Evolutionary conservation across 2,113 vertebrate genomes (phyloP).

Genomic region (Xiphophorus couchianus): DNA sequence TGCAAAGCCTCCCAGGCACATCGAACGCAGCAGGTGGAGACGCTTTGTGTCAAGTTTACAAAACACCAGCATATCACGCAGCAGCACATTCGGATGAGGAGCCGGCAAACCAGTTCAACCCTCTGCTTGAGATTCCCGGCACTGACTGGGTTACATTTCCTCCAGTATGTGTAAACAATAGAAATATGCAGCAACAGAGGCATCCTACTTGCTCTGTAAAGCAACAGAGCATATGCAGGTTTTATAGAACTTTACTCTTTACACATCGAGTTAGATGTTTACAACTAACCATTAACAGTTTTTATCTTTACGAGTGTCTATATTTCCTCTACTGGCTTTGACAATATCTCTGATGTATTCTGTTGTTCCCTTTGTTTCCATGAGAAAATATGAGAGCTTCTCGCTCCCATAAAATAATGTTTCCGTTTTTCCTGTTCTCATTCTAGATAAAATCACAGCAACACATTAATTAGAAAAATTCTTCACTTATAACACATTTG

Average conservation of each 20-base stretch:
- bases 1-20: conserved; percentile 14
- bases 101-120: conserved; percentile 70
- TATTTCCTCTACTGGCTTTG: too few relatives aligned
- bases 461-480: background rate
- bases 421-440: too few relatives aligned
- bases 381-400: too few relatives aligned
- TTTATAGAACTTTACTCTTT: too few relatives aligned
- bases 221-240: background rate
- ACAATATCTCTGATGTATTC: too few relatives aligned
- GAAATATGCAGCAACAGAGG: background rate
- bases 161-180: background rate
- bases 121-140: background rate
- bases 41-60: conserved; percentile 36
- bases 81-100: conserved; percentile 18
- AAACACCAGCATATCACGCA: conserved; percentile 42
- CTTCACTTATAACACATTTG: background rate
- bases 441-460: background rate
- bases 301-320: too few relatives aligned
- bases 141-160: background rate
- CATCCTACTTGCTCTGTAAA: background rate
- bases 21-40: conserved; percentile 11
- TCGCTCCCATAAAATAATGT: too few relatives aligned
- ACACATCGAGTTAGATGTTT: too few relatives aligned
- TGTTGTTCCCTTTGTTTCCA: too few relatives aligned
- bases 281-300: too few relatives aligned